Evolutionary conservation across 1,140 invertebrate genomes (phyloP).

Genomic region (Araneus ventricosus): DNA sequence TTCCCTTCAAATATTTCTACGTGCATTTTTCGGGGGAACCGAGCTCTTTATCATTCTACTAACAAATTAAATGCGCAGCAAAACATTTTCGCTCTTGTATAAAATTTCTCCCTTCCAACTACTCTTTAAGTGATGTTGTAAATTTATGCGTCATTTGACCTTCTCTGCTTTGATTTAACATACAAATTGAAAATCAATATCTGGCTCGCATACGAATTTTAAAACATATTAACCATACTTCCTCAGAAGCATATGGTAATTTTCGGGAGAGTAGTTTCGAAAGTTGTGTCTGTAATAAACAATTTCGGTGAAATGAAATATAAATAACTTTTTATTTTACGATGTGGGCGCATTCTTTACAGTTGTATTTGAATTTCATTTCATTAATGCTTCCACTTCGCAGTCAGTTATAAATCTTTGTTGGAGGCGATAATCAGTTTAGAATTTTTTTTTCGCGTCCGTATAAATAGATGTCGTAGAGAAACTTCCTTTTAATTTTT

Average conservation of each 20-base stretch:
- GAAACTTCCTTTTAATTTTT: too few relatives aligned
- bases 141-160: constrained; percentile 69
- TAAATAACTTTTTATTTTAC: constrained; percentile 12
- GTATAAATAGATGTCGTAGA: too few relatives aligned
- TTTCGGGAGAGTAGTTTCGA: neutral
- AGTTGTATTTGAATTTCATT: neutral
- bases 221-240: constrained; percentile 53
- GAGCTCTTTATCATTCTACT: constrained; percentile 23
- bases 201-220: constrained; percentile 36
- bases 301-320: constrained; percentile 13
- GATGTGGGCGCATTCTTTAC: neutral
- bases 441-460: too few relatives aligned
- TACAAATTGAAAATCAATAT: constrained; percentile 72
- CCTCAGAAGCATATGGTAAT: constrained; percentile 42
- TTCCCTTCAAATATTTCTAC: neutral
- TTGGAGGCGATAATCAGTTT: too few relatives aligned
- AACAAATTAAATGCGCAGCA: constrained; percentile 24
- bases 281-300: constrained; percentile 10
- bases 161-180: constrained; percentile 65
- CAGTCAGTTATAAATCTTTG: too few relatives aligned
- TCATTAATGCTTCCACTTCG: neutral
- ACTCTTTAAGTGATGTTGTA: constrained; percentile 32
- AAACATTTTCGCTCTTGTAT: constrained; percentile 19
- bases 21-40: neutral
- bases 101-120: constrained; percentile 34